Base-by-base conservation (phyloP, 92 coral and sea anemone species). In the Heteractis magnifica region DNA sequence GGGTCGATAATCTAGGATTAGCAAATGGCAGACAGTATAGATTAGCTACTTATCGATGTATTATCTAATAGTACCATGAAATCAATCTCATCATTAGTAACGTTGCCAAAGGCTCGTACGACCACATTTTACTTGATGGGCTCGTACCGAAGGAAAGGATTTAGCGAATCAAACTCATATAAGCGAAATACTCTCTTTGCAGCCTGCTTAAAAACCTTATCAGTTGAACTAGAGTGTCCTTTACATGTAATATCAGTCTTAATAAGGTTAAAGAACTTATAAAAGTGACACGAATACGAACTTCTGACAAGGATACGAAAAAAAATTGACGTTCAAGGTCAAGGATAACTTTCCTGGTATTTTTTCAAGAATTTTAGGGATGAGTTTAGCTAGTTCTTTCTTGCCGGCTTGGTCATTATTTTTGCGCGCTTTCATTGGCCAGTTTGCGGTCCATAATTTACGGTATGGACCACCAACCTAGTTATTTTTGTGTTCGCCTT, bases 21-120 rank as follows among this genome's bases (percentile, higher is more conserved):
- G 8, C 20, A 55, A 12, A 11, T 34, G 74, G 51, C 82, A 79
- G 82, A 79, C 82, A 16, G 10, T 12, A 14, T 44, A 79, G 82
- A 79, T 79, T 79, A 64, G 8, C 52, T 44, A 41, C 82, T 79
- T 60, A 79, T 19, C 59, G 26, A 34, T 16, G 16, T 70, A 20
- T 20, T 70, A 70, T 70, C 18, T 6, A 14, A 12, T 7, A 21
- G 49, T 41, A 12, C 4, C 13, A 70, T 16, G 75, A 41, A 21
- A 70, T 70, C 64, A 21, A 70, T 70, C 64, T 11, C 16, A 58
- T 58, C n/a, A n/a, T 58, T 58, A 58, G 16, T 12, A 10, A 26
- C 34, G 34, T 26, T 26, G 34, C 34, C 34, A 26, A 26, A 26
- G 34, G 34, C 34, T 26, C 34, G 1, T 26, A 56, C 62, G 15